A percentile compares a stretch with the other conserved stretches of the same genome.
These are phyloP conservation scores for Panorpa germanica DNA, from an alignment of 2,888 invertebrate species.

Conservation along the genomic window DNA sequence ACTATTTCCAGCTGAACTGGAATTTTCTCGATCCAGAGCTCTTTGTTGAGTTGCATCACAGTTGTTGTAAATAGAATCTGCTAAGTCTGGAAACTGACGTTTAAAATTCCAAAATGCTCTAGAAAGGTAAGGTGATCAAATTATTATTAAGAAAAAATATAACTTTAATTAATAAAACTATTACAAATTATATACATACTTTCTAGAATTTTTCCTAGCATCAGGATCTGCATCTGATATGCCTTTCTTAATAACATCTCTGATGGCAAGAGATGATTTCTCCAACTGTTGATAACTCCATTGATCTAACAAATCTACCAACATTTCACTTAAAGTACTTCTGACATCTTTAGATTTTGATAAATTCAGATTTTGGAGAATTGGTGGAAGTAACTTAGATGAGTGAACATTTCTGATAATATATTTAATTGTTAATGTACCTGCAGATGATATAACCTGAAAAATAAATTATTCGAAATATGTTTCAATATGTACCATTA, in stretches of 20 bases:
- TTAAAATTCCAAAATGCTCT: conserved; percentile 85
- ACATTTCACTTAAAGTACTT: conserved; percentile 53
- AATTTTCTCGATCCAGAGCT: conserved; percentile 31
- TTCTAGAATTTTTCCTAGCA: conserved; percentile 63
- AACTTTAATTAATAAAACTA: conserved; percentile 10
- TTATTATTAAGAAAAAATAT: conserved; percentile 6
- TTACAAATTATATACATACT: conserved; percentile 29
- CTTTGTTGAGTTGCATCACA: conserved; percentile 57
- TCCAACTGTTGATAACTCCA: conserved; percentile 80
- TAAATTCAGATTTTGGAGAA: conserved; percentile 50
- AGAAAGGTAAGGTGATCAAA: conserved; percentile 13
- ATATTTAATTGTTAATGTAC: conserved; percentile 69
- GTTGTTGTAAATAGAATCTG: conserved; percentile 62
- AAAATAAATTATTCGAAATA: conserved; percentile 12
- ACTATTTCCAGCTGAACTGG: conserved; percentile 17
- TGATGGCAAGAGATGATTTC: conserved; percentile 52
- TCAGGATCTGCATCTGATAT: conserved; percentile 87
- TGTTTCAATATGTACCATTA: not conserved
- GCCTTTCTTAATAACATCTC: conserved; percentile 71
- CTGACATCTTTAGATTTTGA: conserved; percentile 90
- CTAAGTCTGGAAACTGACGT: conserved; percentile 78
- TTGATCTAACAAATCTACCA: conserved; percentile 62
- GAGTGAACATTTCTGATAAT: conserved; percentile 72
- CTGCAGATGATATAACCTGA: conserved; percentile 77
- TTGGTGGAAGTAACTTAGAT: conserved; percentile 59